Conservation (phyloP, 2,888 invertebrate species). For the Physocephala rufipes region DNA sequence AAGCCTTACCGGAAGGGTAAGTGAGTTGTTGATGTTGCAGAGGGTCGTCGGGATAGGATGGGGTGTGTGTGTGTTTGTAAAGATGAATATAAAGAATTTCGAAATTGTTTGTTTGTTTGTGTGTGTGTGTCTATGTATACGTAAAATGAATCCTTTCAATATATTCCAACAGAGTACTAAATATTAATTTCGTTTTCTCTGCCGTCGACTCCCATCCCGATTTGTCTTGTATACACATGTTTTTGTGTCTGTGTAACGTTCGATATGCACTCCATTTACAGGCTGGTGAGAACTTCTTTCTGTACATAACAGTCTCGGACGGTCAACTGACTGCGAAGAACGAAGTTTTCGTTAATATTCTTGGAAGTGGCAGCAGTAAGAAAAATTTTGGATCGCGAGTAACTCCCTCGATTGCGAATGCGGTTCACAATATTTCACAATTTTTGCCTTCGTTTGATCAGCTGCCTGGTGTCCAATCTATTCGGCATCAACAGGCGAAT, state of each 20-base stretch:
- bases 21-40: too few relatives aligned
- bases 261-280: conserved; percentile 52
- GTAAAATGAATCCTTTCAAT: background rate
- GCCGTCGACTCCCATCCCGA: background rate
- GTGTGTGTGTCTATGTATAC: background rate
- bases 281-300: conserved; percentile 74
- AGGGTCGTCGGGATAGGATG: too few relatives aligned
- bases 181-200: background rate
- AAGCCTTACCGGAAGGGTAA: conserved; percentile 79
- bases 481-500: conserved; percentile 58
- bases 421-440: conserved; percentile 59
- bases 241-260: background rate
- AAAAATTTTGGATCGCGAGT: conserved; percentile 53
- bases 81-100: too few relatives aligned
- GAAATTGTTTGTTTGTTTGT: background rate
- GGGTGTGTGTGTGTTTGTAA: too few relatives aligned
- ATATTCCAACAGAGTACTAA: too few relatives aligned
- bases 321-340: conserved; percentile 73
- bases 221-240: background rate
- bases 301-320: conserved; percentile 76
- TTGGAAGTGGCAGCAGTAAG: conserved; percentile 45
- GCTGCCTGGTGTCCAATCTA: conserved; percentile 62
- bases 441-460: conserved; percentile 62
- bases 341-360: conserved; percentile 74
- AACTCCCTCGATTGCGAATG: conserved; percentile 58